Evolutionary conservation across 2,888 invertebrate genomes (phyloP).

Genomic region (Sylvicola cinctus): DNA sequence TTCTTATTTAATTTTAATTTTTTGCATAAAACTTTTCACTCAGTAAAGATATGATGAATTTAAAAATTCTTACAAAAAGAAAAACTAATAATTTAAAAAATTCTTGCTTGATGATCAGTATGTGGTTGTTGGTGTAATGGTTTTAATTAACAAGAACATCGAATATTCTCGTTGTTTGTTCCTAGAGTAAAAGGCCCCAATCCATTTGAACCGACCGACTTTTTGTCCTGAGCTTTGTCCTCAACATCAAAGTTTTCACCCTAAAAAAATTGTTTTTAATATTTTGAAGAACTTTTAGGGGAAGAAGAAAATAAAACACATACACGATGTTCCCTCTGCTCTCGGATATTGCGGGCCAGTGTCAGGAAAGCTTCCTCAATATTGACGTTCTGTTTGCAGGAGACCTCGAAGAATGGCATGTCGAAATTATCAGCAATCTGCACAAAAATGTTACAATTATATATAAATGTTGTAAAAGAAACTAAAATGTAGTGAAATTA

Average conservation of each 20-base stretch:
- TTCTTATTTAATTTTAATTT: no score
- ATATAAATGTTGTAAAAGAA: background rate
- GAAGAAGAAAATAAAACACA: conserved; percentile 10
- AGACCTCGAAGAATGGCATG: conserved; percentile 75
- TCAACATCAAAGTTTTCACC: conserved; percentile 27
- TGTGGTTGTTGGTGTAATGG: no score
- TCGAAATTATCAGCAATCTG: conserved; percentile 74
- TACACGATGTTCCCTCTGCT: conserved; percentile 57
- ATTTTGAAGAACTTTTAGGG: background rate
- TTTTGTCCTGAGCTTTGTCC: conserved; percentile 21
- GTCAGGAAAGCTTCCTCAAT: conserved; percentile 67
- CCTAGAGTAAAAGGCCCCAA: conserved; percentile 24
- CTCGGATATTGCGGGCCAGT: conserved; percentile 61
- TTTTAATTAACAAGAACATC: conserved; percentile 24
- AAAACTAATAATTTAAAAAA: no score
- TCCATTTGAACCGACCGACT: conserved; percentile 19
- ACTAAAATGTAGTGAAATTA: no score
- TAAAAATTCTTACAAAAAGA: no score
- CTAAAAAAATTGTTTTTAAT: conserved; percentile 10
- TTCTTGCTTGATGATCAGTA: no score
- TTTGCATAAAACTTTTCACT: no score
- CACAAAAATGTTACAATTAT: conserved; percentile 11
- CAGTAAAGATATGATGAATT: no score
- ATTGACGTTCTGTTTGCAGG: conserved; percentile 69
- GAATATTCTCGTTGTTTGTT: conserved; percentile 21